Evolutionary conservation across 2,113 vertebrate genomes (phyloP), one percentile per base, ranked within the genome.

Genomic region (Nibea albiflora): DNA sequence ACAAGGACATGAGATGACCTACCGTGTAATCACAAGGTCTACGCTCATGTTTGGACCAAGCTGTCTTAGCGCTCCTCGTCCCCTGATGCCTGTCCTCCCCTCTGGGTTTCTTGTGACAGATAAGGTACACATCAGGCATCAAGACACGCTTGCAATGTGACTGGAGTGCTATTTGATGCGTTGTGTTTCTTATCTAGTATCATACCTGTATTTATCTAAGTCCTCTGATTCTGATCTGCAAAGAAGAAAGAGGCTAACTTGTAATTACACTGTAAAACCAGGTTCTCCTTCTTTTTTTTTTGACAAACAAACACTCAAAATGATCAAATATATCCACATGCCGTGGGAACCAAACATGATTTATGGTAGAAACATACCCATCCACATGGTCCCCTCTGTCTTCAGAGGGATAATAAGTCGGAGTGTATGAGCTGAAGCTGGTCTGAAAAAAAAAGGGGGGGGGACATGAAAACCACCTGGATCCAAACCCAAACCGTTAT

Each of bases 71-170:
- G 89, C 92, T 11, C 98, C 98, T 0, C 92, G 95, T 64, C 98
- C 98, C 1, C 60, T 89, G 73, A 99, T 91, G 1, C 98, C 98
- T 0, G 98, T 99, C 86, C 97, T 95, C 67, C 98, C 98, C 92
- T 85, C 93, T 63, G 97, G 97, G 89, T 99, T 99, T 92, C 98
- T 99, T 75, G 75, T 50, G 28, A 84, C 57, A 76, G 47, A 76
- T 19, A 39, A 50, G 71, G 80, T 47, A 47, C 42, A 58, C 42
- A 73, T 83, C 54, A 80, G 46, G 65, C 57, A 85, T 76, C 20
- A 49, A 70, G 9, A 56, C 49, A 12, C 0, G 31, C 11, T 61
- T 74, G 20, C 61, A 57, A 58, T 1, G 16, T 73, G 56, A 65
- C 58, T 65, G 56, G 52, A 24, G 20, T 69, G 24, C 17, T 28